Conservation (phyloP, 2,888 invertebrate species). For the Charanyca ferruginea region DNA sequence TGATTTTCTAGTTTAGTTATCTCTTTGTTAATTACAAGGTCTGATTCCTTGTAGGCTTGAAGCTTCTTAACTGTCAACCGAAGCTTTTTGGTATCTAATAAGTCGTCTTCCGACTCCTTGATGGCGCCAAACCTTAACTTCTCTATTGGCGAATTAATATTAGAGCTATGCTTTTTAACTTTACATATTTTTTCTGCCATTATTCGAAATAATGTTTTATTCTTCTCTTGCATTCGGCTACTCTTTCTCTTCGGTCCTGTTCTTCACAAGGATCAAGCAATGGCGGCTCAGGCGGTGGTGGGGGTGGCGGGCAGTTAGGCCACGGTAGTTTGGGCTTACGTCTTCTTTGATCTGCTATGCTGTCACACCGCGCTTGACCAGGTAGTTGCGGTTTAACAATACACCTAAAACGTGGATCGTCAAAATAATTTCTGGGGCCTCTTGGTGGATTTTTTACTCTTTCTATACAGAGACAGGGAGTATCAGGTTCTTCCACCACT, state of each 20-base stretch:
- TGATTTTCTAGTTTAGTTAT: too few species aligned
- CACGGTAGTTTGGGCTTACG: constrained; percentile 63
- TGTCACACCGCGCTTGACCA: constrained; percentile 68
- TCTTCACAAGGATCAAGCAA: constrained; percentile 74
- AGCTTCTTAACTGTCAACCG: constrained; percentile 32
- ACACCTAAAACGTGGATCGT: constrained; percentile 8
- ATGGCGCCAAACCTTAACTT: constrained; percentile 62
- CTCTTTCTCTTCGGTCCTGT: constrained; percentile 64
- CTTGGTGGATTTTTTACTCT: constrained; percentile 38
- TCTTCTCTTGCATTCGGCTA: constrained; percentile 72
- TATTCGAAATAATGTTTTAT: constrained; percentile 76
- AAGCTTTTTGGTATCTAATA: constrained; percentile 61
- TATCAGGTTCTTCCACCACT: neutral
- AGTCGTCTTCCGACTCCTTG: constrained; percentile 60
- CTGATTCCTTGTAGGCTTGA: too few species aligned
- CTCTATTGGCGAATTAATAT: constrained; percentile 65
- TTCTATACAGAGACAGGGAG: constrained; percentile 41
- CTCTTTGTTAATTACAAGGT: too few species aligned
- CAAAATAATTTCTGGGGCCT: neutral
- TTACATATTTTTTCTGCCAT: constrained; percentile 65
- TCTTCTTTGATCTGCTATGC: constrained; percentile 55
- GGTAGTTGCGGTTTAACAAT: constrained; percentile 28
- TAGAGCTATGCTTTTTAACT: constrained; percentile 43
- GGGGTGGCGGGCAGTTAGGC: constrained; percentile 72
- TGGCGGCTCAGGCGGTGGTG: constrained; percentile 72